A percentile compares a stretch with the other conserved stretches of the same genome.
Conservation (phyloP, 1,140 invertebrate species). For the Oncopodura yosiiana region DNA sequence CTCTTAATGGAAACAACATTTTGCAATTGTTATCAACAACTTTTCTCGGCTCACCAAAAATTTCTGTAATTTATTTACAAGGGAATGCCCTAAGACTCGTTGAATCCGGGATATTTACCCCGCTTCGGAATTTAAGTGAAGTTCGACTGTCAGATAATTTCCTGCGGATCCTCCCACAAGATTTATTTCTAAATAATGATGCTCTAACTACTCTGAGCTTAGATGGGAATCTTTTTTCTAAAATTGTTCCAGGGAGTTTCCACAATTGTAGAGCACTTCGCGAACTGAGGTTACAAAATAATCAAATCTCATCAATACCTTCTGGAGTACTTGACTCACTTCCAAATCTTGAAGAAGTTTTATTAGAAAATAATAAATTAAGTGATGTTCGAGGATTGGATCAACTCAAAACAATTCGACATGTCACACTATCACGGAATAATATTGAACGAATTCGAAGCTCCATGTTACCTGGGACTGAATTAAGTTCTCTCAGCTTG, state of each 20-base stretch:
- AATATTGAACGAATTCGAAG: constrained; percentile 59
- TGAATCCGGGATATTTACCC: constrained; percentile 59
- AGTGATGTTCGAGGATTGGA: constrained; percentile 70
- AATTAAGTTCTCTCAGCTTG: constrained; percentile 61
- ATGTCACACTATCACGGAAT: constrained; percentile 79
- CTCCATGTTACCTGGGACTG: constrained; percentile 64
- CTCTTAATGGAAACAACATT: constrained; percentile 83
- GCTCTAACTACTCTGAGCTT: constrained; percentile 73
- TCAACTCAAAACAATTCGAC: constrained; percentile 69
- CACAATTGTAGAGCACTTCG: constrained; percentile 58
- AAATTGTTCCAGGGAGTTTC: constrained; percentile 69
- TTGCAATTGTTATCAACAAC: constrained; percentile 68
- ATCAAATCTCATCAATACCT: constrained; percentile 61
- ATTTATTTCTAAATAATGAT: constrained; percentile 60
- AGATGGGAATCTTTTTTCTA: constrained; percentile 77
- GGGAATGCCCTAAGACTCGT: constrained; percentile 72
- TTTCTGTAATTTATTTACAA: constrained; percentile 75
- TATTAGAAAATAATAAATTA: constrained; percentile 77
- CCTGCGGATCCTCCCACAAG: constrained; percentile 60
- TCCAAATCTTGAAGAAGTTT: constrained; percentile 66
- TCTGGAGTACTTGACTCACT: constrained; percentile 69
- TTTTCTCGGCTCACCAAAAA: constrained; percentile 61
- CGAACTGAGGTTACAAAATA: constrained; percentile 78
- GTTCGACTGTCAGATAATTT: constrained; percentile 79
- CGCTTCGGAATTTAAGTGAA: constrained; percentile 63